Conservation (phyloP, 2,113 vertebrate genomes). For the Phylloscopus trochiloides region DNA sequence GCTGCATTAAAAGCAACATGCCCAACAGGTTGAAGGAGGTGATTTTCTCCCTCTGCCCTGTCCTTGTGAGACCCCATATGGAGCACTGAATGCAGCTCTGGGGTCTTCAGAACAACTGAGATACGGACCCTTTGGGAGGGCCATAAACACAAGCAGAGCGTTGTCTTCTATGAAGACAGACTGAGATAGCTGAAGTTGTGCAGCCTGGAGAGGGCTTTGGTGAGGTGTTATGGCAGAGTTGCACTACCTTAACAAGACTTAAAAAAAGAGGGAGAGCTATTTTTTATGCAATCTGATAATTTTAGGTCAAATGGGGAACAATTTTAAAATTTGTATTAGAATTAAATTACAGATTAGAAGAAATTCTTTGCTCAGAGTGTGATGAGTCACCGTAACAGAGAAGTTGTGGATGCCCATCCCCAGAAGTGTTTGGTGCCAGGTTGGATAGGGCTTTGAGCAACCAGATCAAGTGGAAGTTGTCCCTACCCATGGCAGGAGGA, state of each 20-base stretch:
- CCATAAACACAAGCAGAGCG: background rate
- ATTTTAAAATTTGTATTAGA: background rate
- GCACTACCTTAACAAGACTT: background rate
- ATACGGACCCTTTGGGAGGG: background rate
- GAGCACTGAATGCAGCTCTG: background rate
- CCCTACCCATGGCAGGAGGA: background rate
- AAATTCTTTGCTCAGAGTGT: background rate
- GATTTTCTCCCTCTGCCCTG: background rate
- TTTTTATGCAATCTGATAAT: background rate
- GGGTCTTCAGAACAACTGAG: background rate
- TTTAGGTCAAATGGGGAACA: background rate
- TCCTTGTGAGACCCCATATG: too few relatives aligned
- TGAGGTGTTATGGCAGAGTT: background rate
- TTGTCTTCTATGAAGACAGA: background rate
- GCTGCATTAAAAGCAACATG: background rate
- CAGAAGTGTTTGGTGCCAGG: fast-evolving
- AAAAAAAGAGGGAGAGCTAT: background rate
- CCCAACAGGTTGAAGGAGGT: background rate
- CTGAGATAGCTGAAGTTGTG: background rate
- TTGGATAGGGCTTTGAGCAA: background rate
- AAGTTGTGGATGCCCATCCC: background rate
- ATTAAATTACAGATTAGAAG: background rate
- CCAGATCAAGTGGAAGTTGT: background rate
- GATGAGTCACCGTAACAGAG: background rate
- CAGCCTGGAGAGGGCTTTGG: background rate